Conservation (phyloP, 2,888 invertebrate genomes). For the Papilio demoleus region DNA sequence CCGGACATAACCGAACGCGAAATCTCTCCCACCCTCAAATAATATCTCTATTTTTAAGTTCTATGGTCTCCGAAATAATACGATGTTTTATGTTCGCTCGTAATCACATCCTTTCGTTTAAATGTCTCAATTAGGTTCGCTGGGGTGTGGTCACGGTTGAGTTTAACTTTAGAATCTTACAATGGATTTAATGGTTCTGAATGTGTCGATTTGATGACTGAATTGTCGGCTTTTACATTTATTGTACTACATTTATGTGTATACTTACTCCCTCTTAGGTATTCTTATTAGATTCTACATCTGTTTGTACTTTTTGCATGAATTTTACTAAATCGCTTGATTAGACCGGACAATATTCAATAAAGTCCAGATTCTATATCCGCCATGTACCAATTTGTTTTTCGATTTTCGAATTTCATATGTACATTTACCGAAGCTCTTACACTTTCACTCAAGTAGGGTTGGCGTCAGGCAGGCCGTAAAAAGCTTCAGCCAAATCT, state of each 20-base stretch:
- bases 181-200: constrained; percentile 58
- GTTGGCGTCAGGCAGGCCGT: too few relatives aligned
- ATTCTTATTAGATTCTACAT: not conserved
- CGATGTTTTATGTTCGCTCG: constrained; percentile 74
- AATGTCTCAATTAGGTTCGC: constrained; percentile 81
- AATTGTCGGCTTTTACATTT: constrained; percentile 44
- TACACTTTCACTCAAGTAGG: too few relatives aligned
- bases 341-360: too few relatives aligned
- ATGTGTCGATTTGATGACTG: constrained; percentile 60
- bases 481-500: too few relatives aligned
- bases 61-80: constrained; percentile 67
- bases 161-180: constrained; percentile 67
- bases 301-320: not conserved
- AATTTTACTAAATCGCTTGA: too few relatives aligned
- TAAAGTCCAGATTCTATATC: too few relatives aligned
- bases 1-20: constrained; percentile 52
- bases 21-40: constrained; percentile 47
- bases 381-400: too few relatives aligned
- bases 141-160: constrained; percentile 73
- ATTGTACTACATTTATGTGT: not conserved
- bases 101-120: constrained; percentile 81
- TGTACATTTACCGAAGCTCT: too few relatives aligned
- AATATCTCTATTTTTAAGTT: constrained; percentile 69
- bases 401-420: too few relatives aligned
- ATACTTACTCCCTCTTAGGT: not conserved